These are phyloP conservation scores for Diaphora mendica DNA, from an alignment of 2,888 invertebrate species.

Conservation along the genomic window DNA sequence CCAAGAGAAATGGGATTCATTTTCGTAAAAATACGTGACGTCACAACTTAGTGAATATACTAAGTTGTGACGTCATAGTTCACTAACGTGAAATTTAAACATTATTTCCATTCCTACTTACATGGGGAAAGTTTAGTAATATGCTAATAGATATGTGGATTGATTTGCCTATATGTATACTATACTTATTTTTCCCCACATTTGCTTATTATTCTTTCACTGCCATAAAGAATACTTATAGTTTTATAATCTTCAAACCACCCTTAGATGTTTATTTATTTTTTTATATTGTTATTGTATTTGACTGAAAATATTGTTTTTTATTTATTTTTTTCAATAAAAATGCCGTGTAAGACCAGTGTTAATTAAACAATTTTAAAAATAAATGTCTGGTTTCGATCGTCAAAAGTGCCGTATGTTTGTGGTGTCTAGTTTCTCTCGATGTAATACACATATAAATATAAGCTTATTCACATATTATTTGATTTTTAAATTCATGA, in stretches of 20 bases:
- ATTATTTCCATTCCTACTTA: not conserved
- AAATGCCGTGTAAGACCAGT: not conserved
- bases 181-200: not conserved
- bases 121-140: not conserved
- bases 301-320: not conserved
- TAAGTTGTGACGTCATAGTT: not conserved
- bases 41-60: no score
- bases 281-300: not conserved
- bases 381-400: not conserved
- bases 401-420: not conserved
- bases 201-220: not conserved
- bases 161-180: not conserved
- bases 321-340: not conserved
- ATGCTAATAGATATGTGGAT: not conserved
- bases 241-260: constrained; percentile 9
- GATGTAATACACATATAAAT: not conserved
- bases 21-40: not conserved
- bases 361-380: not conserved
- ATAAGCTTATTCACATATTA: no score
- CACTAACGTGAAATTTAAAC: not conserved
- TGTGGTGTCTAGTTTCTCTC: not conserved
- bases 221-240: not conserved
- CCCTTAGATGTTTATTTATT: not conserved
- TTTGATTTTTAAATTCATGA: not conserved
- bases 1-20: no score